A percentile compares a stretch with the other conserved stretches of the same genome.
These are phyloP conservation scores for Miltochrista miniata DNA, from an alignment of 2,888 invertebrate species.

Conservation along the genomic window DNA sequence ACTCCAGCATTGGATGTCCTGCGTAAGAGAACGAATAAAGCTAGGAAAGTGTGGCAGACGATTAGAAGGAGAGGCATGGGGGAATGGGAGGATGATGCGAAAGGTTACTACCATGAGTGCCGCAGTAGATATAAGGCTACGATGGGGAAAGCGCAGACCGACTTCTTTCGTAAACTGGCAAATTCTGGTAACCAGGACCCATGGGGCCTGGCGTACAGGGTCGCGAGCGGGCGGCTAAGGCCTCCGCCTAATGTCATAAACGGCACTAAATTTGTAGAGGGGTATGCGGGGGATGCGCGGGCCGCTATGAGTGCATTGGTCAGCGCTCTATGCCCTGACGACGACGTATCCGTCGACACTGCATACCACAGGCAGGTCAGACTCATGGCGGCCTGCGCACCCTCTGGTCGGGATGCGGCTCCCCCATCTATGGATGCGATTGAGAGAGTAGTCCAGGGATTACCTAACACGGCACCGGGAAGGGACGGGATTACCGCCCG, in stretches of 20 bases:
- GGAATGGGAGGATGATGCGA: neutral
- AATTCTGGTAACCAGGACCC: constrained; percentile 10
- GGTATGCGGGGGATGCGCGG: constrained; percentile 6
- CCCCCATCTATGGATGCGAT: constrained; percentile 9
- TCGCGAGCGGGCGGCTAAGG: constrained; percentile 3
- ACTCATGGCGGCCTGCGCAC: constrained; percentile 18
- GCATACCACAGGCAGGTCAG: constrained; percentile 30
- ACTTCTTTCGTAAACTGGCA: neutral
- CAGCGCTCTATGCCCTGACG: constrained; percentile 37
- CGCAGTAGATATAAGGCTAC: neutral
- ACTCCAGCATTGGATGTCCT: constrained; percentile 1
- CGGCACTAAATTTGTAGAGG: constrained; percentile 13
- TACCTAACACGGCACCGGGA: constrained; percentile 42
- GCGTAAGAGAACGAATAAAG: neutral
- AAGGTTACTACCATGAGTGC: neutral
- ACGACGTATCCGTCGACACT: constrained; percentile 17
- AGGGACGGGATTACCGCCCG: constrained; percentile 33
- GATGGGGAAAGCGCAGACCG: neutral
- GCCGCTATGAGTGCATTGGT: constrained; percentile 27
- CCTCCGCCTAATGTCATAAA: constrained; percentile 24
- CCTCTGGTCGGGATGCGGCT: constrained; percentile 20
- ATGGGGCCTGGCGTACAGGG: constrained; percentile 15
- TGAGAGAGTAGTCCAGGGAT: constrained; percentile 14
- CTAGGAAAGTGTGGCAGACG: constrained; percentile 7
- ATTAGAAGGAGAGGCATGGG: neutral